Base-by-base conservation (phyloP, 2,797 vertebrate species). In the Characodon lateralis region DNA sequence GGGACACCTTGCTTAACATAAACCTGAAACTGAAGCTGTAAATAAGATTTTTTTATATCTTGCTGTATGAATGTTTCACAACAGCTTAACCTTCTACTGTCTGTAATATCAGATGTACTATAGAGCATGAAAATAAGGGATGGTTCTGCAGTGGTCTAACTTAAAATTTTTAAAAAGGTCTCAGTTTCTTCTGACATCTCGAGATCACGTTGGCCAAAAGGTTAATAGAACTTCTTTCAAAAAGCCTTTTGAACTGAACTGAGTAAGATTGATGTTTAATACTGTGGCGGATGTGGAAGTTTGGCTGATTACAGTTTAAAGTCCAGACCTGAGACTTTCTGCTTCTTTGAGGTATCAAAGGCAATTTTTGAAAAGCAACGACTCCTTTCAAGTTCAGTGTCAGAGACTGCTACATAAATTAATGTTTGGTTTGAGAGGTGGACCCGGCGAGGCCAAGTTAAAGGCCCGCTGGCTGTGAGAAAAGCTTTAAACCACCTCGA, bases 321-420 rank as follows among this genome's bases (percentile, higher is more conserved):
- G 78, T 68, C 79, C 53, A 63, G 74, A 78, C n/a, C 43, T 9
- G 76, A 71, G 50, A 68, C 63, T 28, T 65, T 41, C 51, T 12
- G 41, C 39, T 75, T 41, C 55, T 65, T 72, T 1, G 0, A 56
- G 18, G 43, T 22, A 71, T 86, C 66, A 73, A 48, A 87, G 80
- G 69, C 56, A 66, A 72, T 39, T 24, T 7, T 26, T 53, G 77
- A 72, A 81, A 82, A 76, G 68, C 48, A 80, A 83, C 72, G 73
- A 83, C 61, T 86, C 84, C 82, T 87, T 85, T 73, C 55, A 71
- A 56, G 73, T 51, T 71, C 50, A 31, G 35, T 71, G 65, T 65
- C 76, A 66, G 50, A 76, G 35, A 72, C 31, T 14, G 6, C 41
- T 14, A 31, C 22, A 43, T 73, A 26, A 78, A 85, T 71, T 71